Evolutionary conservation across 2,113 vertebrate species (phyloP).

Genomic region (Lethenteron reissneri): DNA sequence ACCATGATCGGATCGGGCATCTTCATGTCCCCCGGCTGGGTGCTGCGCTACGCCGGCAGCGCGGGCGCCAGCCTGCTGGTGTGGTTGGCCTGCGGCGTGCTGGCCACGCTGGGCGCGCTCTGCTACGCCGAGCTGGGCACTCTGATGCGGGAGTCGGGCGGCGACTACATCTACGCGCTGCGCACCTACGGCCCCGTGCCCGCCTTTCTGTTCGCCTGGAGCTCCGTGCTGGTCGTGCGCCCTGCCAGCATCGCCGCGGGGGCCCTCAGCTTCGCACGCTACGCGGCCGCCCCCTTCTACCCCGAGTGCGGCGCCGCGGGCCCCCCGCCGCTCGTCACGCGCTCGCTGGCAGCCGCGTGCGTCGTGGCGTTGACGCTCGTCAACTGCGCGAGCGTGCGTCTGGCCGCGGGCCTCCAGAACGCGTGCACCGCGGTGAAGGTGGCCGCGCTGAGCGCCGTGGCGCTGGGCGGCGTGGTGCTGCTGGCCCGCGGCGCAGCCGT

Average conservation of each 20-base stretch:
- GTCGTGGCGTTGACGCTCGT: constrained; percentile 26
- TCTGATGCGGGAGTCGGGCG: constrained; percentile 38
- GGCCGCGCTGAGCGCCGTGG: constrained; percentile 27
- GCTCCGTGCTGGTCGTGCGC: constrained; percentile 28
- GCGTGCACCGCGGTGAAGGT: constrained; percentile 36
- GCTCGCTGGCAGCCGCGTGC: constrained; percentile 24
- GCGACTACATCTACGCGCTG: constrained; percentile 47
- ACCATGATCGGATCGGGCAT: constrained; percentile 79
- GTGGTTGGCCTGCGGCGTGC: constrained; percentile 60
- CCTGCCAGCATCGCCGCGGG: constrained; percentile 27
- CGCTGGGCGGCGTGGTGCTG: constrained; percentile 27
- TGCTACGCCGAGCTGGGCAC: constrained; percentile 43
- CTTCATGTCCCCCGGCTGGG: constrained; percentile 69
- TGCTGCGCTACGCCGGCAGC: constrained; percentile 58
- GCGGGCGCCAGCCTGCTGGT: constrained; percentile 55
- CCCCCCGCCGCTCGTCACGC: constrained; percentile 17
- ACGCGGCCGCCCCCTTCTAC: constrained; percentile 29
- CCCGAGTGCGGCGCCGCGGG: constrained; percentile 17
- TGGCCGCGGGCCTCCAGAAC: constrained; percentile 30
- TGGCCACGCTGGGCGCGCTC: constrained; percentile 47
- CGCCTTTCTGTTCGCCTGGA: constrained; percentile 34
- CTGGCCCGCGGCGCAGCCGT: constrained; percentile 18
- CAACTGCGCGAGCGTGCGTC: constrained; percentile 31
- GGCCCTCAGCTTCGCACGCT: constrained; percentile 38
- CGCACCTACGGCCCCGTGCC: constrained; percentile 35